Evolutionary conservation across 2,113 vertebrate species (phyloP), one percentile per base, ranked within the genome.

Genomic region (Protobothrops mucrosquamatus): DNA sequence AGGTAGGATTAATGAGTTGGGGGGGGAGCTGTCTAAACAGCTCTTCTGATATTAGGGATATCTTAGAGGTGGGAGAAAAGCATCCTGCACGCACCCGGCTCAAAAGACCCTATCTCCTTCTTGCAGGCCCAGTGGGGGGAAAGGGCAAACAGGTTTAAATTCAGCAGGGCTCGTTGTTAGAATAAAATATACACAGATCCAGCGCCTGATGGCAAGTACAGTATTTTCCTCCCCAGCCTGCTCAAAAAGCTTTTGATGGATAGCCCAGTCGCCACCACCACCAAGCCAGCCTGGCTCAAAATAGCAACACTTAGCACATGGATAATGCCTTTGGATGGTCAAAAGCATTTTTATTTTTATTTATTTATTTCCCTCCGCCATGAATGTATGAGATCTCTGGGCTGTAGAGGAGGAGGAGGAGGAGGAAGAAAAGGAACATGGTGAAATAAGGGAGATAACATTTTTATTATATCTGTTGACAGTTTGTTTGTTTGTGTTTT

Each of bases 1-100:
- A 3, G 29, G 9, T 94, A 87, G 94, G 89, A 59, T 91, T 48
- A 86, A 91, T 91, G 94, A 39, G 90, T 85, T 74, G 85, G 0
- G 64, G 85, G 0, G 64, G 92, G 94, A 89, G 48, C 88, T 90
- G 87, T 74, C 95, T 93, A 92, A 94, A 86, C 93, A 94, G 92
- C 93, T 85, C 22, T 81, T 3, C 56, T 0, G 57, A 95, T 94
- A 91, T 74, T 0, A 0, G 93, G 54, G n/a, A 52, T 54, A 92
- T 94, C 92, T 95, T 43, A n/a, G 85, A 90, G 64, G 69, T 92
- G 91, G 91, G 89, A 46, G 55, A 23, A 81, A 54, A 39, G 51
- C 81, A 52, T 5, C 46, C 39, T 89, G 92, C 94, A 69, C 0
- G 0, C 2, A 91, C 74, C 94, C 90, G 87, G 55, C 52, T 29